phyloP scores from a whole-genome alignment of 2,113 vertebrate species.

The Fregata magnificens region DNA sequence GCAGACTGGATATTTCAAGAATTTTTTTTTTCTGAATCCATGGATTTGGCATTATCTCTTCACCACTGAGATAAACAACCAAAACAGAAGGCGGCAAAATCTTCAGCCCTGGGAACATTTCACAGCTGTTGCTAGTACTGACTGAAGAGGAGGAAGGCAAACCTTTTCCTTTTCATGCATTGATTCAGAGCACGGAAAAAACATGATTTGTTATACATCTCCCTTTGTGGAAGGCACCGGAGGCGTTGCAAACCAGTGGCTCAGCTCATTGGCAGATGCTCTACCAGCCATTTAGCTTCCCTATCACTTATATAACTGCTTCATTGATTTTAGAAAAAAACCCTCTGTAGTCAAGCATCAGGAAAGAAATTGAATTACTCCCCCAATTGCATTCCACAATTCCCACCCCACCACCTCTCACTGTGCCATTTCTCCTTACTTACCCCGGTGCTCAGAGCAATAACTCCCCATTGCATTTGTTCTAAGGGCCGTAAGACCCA shows the following conservation, averaged over 20 bases:
- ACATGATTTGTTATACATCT: neutral
- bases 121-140: neutral
- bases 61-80: neutral
- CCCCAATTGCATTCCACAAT: neutral
- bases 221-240: neutral
- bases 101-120: neutral
- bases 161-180: neutral
- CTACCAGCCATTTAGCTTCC: neutral
- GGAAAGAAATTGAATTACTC: neutral
- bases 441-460: neutral
- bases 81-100: neutral
- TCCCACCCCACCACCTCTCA: neutral
- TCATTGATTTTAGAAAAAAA: neutral
- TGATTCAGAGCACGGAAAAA: neutral
- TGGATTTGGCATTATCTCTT: neutral
- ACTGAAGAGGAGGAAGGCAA: neutral
- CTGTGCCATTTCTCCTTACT: neutral
- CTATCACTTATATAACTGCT: neutral
- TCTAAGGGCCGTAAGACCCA: neutral
- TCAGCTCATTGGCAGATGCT: neutral
- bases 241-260: neutral
- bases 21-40: neutral
- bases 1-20: neutral
- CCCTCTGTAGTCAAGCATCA: neutral
- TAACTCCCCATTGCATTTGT: neutral